phyloP scores from a whole-genome alignment of 2,888 invertebrate species.

The Nowickia ferox region DNA sequence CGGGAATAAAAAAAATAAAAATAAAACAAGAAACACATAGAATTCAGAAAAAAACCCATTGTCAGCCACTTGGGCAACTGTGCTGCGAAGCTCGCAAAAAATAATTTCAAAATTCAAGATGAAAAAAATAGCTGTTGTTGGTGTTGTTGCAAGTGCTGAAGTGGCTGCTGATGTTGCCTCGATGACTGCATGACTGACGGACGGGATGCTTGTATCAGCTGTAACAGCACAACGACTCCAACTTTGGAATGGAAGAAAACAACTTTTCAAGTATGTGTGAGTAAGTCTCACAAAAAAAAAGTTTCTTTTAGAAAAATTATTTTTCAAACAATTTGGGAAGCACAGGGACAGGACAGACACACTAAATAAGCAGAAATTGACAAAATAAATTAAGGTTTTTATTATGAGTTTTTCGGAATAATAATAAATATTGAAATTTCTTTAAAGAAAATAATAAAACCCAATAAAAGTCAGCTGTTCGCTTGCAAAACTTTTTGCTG shows the following conservation, averaged over 20 bases:
- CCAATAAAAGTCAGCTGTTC: constrained; percentile 29
- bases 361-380: not conserved
- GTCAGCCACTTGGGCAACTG: constrained; percentile 66
- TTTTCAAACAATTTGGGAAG: constrained; percentile 10
- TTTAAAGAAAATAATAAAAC: constrained; percentile 3
- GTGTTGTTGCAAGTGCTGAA: constrained; percentile 68
- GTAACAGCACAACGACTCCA: constrained; percentile 39
- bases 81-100: constrained; percentile 44
- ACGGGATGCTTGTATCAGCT: constrained; percentile 27
- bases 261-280: constrained; percentile 23
- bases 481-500: not conserved
- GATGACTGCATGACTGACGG: constrained; percentile 42
- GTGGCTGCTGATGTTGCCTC: constrained; percentile 60
- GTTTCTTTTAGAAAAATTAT: constrained; percentile 2
- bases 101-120: constrained; percentile 13
- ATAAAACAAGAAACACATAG: constrained; percentile 27
- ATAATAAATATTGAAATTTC: not conserved
- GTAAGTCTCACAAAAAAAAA: not conserved
- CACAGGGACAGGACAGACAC: not conserved
- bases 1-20: constrained; percentile 9
- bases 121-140: constrained; percentile 21
- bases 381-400: constrained; percentile 9
- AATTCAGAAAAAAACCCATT: constrained; percentile 59
- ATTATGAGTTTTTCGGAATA: not conserved
- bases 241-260: not conserved